Conservation (phyloP, 1,140 invertebrate species). For the Bursaphelenchus mucronatus region DNA sequence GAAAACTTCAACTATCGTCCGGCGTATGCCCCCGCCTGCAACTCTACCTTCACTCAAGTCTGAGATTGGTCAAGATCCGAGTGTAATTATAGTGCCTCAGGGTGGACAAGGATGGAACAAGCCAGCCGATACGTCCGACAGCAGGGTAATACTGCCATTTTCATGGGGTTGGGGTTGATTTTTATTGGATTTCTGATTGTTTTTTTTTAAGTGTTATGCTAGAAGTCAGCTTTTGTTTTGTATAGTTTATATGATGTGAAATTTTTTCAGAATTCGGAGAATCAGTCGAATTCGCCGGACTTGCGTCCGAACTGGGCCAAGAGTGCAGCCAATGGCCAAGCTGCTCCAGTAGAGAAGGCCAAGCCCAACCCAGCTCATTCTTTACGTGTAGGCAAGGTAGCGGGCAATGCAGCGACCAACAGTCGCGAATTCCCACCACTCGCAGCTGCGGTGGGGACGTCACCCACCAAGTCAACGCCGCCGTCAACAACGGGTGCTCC, state of each 20-base stretch:
- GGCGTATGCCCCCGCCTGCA: conserved; percentile 60
- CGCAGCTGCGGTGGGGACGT: conserved; percentile 35
- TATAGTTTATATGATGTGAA: too few relatives aligned
- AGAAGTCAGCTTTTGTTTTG: too few relatives aligned
- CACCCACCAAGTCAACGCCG: conserved; percentile 2
- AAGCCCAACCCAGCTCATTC: conserved; percentile 10
- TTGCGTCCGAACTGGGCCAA: conserved; percentile 57
- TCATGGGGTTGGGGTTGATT: too few relatives aligned
- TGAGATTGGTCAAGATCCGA: conserved; percentile 57
- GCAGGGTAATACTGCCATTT: neutral
- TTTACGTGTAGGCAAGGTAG: conserved; percentile 13
- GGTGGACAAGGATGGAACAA: conserved; percentile 60
- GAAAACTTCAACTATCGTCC: conserved; percentile 53
- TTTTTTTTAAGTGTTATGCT: too few relatives aligned
- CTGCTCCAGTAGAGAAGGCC: conserved; percentile 4
- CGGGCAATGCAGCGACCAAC: conserved; percentile 25
- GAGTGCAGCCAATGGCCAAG: conserved; percentile 25
- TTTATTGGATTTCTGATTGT: too few relatives aligned
- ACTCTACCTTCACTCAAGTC: conserved; percentile 58
- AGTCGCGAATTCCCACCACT: conserved; percentile 53
- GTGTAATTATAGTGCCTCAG: conserved; percentile 52
- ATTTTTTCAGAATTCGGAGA: too few relatives aligned
- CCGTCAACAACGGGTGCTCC: conserved; percentile 21
- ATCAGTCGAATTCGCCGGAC: neutral
- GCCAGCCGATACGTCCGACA: conserved; percentile 21